Evolutionary conservation across 2,113 vertebrate species (phyloP).

Genomic region (Prionailurus bengalensis): DNA sequence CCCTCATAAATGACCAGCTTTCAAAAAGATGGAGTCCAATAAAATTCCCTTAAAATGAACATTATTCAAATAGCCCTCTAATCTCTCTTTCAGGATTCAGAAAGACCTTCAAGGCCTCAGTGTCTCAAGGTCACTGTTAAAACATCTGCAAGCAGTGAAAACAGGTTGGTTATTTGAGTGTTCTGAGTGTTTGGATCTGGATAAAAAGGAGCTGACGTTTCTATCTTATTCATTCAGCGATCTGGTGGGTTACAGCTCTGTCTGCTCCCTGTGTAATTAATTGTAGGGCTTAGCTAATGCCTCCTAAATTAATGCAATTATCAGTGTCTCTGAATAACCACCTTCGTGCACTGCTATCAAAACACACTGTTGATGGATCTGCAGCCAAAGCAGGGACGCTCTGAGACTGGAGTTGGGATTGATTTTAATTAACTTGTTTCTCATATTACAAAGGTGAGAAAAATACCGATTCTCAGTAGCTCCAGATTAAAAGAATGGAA

Average conservation of each 20-base stretch:
- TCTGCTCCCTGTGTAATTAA: conserved; percentile 61
- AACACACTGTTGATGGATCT: conserved; percentile 56
- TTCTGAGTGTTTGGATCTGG: conserved; percentile 8
- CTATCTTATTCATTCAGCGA: not conserved
- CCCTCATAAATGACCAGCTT: not conserved
- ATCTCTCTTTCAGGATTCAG: not conserved
- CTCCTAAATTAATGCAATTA: conserved; percentile 77
- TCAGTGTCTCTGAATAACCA: conserved; percentile 59
- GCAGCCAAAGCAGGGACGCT: not conserved
- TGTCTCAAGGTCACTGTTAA: not conserved
- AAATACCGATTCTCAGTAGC: conserved; percentile 57
- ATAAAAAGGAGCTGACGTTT: not conserved
- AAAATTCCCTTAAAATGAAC: not conserved
- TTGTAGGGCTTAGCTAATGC: conserved; percentile 47
- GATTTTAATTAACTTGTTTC: conserved; percentile 84
- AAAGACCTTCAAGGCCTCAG: not conserved
- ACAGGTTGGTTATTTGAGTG: not conserved
- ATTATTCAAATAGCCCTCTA: not conserved
- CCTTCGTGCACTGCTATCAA: conserved; percentile 14
- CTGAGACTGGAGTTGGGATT: conserved; percentile 52
- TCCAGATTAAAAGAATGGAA: conserved; percentile 59
- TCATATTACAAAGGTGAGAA: conserved; percentile 78
- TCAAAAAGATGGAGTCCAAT: not conserved
- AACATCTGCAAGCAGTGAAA: not conserved
- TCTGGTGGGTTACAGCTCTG: not conserved